Evolutionary conservation across 2,113 vertebrate species (phyloP).

Genomic region (Antechinus stuartii): DNA sequence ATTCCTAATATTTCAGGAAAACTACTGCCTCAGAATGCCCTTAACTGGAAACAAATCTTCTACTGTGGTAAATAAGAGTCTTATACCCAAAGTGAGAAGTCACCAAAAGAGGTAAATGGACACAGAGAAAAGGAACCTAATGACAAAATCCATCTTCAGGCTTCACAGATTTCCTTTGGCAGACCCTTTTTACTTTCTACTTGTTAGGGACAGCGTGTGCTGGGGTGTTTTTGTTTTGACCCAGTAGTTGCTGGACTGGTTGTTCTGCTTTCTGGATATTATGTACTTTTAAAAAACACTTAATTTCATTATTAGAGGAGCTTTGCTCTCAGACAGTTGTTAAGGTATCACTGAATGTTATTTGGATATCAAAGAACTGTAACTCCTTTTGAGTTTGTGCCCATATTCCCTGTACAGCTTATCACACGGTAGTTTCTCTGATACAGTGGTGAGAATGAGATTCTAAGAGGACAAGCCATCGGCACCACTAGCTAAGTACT

Average conservation of each 20-base stretch:
- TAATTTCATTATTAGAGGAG: constrained; percentile 26
- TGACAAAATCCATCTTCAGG: background rate
- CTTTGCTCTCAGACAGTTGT: background rate
- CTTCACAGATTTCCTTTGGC: background rate
- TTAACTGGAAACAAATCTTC: background rate
- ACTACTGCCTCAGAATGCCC: background rate
- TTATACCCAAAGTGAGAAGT: background rate
- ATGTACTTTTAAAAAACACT: background rate
- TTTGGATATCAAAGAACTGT: constrained; percentile 8
- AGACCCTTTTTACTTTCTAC: background rate
- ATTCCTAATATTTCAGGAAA: background rate
- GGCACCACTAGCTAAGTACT: background rate
- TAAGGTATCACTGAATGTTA: background rate
- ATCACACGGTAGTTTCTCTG: background rate
- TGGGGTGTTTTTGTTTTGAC: background rate
- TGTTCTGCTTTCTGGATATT: constrained; percentile 28
- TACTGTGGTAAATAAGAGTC: background rate
- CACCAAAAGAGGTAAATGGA: background rate
- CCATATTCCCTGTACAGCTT: background rate
- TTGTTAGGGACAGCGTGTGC: background rate
- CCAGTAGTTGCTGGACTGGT: background rate
- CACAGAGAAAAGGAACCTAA: background rate
- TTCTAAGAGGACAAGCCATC: background rate
- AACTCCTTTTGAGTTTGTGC: constrained; percentile 20
- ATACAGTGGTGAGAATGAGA: background rate